Conservation (phyloP, 2,888 invertebrate species). For the Epirrhoe alternata region DNA sequence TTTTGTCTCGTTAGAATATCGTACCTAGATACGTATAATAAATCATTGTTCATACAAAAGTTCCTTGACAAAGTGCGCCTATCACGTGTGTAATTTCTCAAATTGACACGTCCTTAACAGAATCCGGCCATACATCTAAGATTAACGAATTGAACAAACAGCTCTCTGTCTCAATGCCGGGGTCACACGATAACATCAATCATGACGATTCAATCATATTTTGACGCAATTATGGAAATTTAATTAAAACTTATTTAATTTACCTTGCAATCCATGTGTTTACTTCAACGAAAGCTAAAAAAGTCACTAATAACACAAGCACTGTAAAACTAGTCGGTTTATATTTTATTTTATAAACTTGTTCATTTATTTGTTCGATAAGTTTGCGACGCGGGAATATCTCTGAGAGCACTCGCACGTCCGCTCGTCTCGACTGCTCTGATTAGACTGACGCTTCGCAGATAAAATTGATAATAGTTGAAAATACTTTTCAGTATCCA, state of each 20-base stretch:
- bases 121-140: constrained; percentile 49
- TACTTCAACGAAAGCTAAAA: constrained; percentile 18
- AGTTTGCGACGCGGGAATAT: constrained; percentile 47
- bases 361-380: constrained; percentile 41
- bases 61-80: constrained; percentile 4
- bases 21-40: too few relatives aligned
- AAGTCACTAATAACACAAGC: constrained; percentile 36
- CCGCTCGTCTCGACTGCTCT: constrained; percentile 49
- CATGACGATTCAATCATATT: constrained; percentile 42
- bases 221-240: constrained; percentile 44
- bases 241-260: constrained; percentile 40
- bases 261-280: constrained; percentile 19
- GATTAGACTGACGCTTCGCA: constrained; percentile 56
- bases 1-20: too few relatives aligned
- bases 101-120: constrained; percentile 54
- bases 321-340: constrained; percentile 23
- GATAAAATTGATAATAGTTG: constrained; percentile 21
- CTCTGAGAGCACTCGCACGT: constrained; percentile 52
- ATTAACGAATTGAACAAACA: constrained; percentile 68
- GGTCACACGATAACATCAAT: constrained; percentile 62
- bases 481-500: constrained; percentile 5
- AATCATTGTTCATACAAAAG: background rate
- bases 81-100: constrained; percentile 34
- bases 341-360: constrained; percentile 32
- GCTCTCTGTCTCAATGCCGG: constrained; percentile 56